These are phyloP conservation scores for Acrossocheilus fasciatus DNA, from an alignment of 2,797 vertebrate genomes.

Conservation along the genomic window DNA sequence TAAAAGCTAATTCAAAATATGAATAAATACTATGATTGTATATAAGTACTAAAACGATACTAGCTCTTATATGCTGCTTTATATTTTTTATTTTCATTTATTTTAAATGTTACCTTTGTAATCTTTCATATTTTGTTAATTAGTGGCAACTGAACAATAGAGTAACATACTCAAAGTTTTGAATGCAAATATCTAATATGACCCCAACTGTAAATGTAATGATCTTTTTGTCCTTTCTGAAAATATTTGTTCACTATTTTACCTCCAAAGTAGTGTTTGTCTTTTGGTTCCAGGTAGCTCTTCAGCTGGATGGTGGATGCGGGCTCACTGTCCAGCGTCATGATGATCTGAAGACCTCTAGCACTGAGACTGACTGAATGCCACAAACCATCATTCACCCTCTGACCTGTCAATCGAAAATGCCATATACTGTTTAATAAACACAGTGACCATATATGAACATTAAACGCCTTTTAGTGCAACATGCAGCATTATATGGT, in stretches of 20 bases:
- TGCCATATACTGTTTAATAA: not conserved
- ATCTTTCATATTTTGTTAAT: not conserved
- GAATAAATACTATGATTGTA: not conserved
- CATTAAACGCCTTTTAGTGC: not conserved
- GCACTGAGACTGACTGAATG: slow-evolving; percentile 87
- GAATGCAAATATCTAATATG: not conserved
- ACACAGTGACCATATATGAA: not conserved
- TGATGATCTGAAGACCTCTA: slow-evolving; percentile 82
- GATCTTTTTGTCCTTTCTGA: not conserved
- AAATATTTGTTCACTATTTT: slow-evolving; percentile 26
- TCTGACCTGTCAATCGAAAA: slow-evolving; percentile 76
- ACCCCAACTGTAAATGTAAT: not conserved
- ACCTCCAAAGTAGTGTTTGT: slow-evolving; percentile 93
- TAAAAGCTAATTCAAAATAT: not conserved
- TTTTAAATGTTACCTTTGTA: not conserved
- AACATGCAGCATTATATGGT: not conserved
- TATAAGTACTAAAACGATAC: not conserved
- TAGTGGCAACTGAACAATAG: not conserved
- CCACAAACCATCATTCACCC: slow-evolving; percentile 92
- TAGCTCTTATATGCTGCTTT: not conserved
- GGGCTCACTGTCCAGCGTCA: slow-evolving; percentile 86
- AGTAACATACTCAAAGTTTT: not conserved
- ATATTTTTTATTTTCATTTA: not conserved
- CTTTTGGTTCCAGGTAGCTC: slow-evolving; percentile 83
- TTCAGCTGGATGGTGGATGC: slow-evolving; percentile 80